Base-by-base conservation (phyloP, 1,140 invertebrate species). In the Apis laboriosa region DNA sequence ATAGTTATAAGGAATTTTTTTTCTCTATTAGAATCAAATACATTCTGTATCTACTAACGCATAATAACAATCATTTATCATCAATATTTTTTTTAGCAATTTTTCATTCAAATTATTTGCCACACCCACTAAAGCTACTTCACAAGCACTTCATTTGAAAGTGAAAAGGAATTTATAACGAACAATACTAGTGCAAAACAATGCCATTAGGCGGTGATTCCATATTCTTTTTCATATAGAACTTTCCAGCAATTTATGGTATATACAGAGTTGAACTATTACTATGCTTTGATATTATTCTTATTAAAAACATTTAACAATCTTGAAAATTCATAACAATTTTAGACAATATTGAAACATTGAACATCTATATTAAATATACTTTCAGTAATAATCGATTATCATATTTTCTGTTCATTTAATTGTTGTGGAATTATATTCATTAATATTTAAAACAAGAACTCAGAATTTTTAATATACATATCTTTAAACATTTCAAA, bases 121-220 rank as follows among this genome's bases (percentile, higher is more conserved):
- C 75, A 24, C 51, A 43, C 43, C 58, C 11, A 43, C 13, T 28
- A 5, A 21, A 49, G 75, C 75, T 67, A 77, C 63, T 77, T 77
- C 28, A 51, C 75, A n/a, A 55, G 61, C 64, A 77, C 75, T 77
- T 77, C 66, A 66, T 77, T 77, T 63, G 63, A 55, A 66, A 77
- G 75, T 64, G 51, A 34, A 77, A 66, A 63, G 63, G 56, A 66
- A 77, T 34, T 55, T 66, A 63, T 51, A 55, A 53, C n/a, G 51
- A 77, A 77, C 75, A 77, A 67, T 77, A 56, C 75, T 9, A 19
- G 19, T 63, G 24, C 53, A 28, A 63, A 77, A 77, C 63, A 67
- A 77, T 77, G 63, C 63, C 28, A 28, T 43, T 24, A 17, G n/a
- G 63, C 24, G 21, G 34, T 60, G 60, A 76, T n/a, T 55, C 75